Evolutionary conservation across 1,140 invertebrate genomes (phyloP).

Genomic region (Spodoptera frugiperda): DNA sequence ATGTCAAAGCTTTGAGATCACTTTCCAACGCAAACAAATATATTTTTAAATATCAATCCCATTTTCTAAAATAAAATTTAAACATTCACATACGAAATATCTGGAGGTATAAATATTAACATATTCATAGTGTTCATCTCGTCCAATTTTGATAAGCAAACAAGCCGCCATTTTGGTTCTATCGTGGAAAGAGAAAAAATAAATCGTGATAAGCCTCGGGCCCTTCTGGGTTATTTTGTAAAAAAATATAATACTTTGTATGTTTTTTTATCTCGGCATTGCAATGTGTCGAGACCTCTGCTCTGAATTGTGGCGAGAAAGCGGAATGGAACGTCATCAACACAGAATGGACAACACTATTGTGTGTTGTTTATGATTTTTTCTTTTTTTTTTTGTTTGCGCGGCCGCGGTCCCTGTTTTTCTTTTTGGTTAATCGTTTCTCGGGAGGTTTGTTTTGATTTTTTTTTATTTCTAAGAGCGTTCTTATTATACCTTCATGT

Average conservation of each 20-base stretch:
- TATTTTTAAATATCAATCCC: too few relatives aligned
- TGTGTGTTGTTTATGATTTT: conserved; percentile 29
- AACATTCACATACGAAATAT: too few relatives aligned
- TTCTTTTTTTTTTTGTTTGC: conserved; percentile 1
- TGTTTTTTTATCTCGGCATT: conserved; percentile 32
- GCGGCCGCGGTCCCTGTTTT: not conserved
- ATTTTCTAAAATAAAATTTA: too few relatives aligned
- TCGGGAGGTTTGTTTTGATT: too few relatives aligned
- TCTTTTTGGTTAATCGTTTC: not conserved
- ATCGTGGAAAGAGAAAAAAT: conserved; percentile 25
- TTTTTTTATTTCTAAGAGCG: too few relatives aligned
- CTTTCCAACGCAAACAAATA: too few relatives aligned
- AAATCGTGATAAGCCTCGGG: conserved; percentile 34
- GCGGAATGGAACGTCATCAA: conserved; percentile 36
- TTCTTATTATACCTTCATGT: too few relatives aligned
- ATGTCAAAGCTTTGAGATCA: too few relatives aligned
- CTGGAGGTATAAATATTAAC: not conserved
- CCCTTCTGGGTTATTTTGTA: conserved; percentile 6
- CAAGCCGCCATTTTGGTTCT: conserved; percentile 17
- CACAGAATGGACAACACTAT: conserved; percentile 23
- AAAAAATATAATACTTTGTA: conserved; percentile 17
- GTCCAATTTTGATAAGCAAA: conserved; percentile 42
- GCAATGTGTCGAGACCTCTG: conserved; percentile 28
- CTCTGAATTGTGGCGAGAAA: conserved; percentile 17
- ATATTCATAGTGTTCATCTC: conserved; percentile 36